Conservation (phyloP, 2,888 invertebrate species). For the Rhingia campestris region DNA sequence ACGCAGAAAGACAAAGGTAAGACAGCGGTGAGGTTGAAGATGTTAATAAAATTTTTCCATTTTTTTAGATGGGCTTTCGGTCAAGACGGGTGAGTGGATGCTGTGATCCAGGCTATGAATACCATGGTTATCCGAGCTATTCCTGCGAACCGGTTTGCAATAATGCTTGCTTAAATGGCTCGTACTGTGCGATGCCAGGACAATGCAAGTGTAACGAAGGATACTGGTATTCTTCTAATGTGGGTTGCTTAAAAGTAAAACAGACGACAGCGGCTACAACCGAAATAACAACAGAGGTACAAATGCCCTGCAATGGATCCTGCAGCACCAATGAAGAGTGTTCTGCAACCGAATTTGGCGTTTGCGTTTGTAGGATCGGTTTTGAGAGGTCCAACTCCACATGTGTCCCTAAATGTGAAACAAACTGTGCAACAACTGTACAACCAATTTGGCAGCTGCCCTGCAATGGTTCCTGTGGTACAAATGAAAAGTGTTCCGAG, state of each 20-base stretch:
- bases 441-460: not conserved
- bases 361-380: no score
- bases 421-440: slow-evolving; percentile 63
- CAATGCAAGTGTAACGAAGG: slow-evolving; percentile 72
- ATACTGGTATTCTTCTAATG: not conserved
- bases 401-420: slow-evolving; percentile 74
- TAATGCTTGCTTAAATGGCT: slow-evolving; percentile 68
- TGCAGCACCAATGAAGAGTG: no score
- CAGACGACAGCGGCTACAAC: not conserved
- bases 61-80: slow-evolving; percentile 13
- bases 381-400: slow-evolving; percentile 7
- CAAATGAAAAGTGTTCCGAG: slow-evolving; percentile 30
- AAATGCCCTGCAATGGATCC: no score
- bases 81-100: slow-evolving; percentile 34
- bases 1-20: slow-evolving; percentile 28
- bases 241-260: not conserved
- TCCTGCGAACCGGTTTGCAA: slow-evolving; percentile 62
- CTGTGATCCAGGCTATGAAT: slow-evolving; percentile 48
- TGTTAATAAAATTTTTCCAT: not conserved
- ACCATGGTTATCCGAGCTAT: not conserved
- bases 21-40: not conserved
- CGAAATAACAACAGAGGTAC: not conserved
- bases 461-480: slow-evolving; percentile 25
- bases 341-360: no score
- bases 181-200: slow-evolving; percentile 72